Evolutionary conservation across 1,140 invertebrate genomes (phyloP).

Genomic region (Oppia nitens): DNA sequence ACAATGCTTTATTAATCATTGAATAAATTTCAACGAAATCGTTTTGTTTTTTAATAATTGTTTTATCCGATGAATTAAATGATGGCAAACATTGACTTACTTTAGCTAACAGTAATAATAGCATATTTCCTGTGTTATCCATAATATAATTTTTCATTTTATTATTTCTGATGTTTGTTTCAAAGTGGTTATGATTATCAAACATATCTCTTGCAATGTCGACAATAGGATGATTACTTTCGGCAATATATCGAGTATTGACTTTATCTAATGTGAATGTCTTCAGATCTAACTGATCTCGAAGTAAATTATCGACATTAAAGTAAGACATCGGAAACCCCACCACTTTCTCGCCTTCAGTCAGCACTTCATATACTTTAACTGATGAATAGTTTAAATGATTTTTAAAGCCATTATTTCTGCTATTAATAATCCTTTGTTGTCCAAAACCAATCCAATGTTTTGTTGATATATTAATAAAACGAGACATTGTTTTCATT

Average conservation of each 20-base stretch:
- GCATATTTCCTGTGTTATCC: neutral
- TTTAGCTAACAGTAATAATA: constrained; percentile 1
- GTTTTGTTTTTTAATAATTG: constrained; percentile 3
- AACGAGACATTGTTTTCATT: too few species aligned
- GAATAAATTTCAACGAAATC: constrained; percentile 8
- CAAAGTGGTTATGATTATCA: neutral
- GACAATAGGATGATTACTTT: constrained; percentile 2
- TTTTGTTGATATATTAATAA: too few species aligned
- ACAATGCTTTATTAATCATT: constrained; percentile 11
- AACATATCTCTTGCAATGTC: constrained; percentile 2
- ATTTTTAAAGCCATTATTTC: too few species aligned
- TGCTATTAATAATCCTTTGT: too few species aligned
- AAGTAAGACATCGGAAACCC: neutral
- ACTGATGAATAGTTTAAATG: neutral
- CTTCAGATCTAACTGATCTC: neutral
- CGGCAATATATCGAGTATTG: neutral
- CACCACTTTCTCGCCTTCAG: neutral
- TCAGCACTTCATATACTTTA: neutral
- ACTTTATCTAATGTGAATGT: neutral
- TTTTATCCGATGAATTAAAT: neutral
- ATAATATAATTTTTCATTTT: neutral
- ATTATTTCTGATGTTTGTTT: neutral
- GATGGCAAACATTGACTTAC: neutral
- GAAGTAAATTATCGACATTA: neutral
- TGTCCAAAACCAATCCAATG: too few species aligned